Evolutionary conservation across 2,797 vertebrate species (phyloP).

Genomic region (Chanos chanos): DNA sequence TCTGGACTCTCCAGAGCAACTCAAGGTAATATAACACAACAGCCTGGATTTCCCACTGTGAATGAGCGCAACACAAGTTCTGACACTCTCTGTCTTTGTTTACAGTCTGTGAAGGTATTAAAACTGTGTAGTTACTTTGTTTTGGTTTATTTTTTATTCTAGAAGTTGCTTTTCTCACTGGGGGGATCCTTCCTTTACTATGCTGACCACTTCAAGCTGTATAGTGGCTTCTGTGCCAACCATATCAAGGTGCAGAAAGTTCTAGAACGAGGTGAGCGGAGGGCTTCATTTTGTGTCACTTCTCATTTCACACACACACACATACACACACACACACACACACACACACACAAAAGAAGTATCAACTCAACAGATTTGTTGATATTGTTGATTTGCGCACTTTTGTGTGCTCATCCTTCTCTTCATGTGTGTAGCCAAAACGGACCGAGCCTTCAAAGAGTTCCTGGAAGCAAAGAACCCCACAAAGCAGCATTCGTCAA

Average conservation of each 20-base stretch:
- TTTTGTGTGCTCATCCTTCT: background rate
- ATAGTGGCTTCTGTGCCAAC: slow-evolving; percentile 95
- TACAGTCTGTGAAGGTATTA: no score
- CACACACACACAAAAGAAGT: no score
- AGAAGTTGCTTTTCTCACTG: slow-evolving; percentile 89
- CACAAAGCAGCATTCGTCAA: slow-evolving; percentile 92
- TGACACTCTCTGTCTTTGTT: no score
- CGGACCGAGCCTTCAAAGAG: slow-evolving; percentile 84
- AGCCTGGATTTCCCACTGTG: background rate
- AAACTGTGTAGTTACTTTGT: background rate
- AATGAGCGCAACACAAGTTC: no score
- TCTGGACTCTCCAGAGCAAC: slow-evolving; percentile 83
- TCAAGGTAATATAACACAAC: slow-evolving; percentile 68
- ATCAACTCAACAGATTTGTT: no score
- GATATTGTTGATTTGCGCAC: background rate
- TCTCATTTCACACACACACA: no score
- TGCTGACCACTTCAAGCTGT: slow-evolving; percentile 95
- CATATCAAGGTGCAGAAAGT: slow-evolving; percentile 96
- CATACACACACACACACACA: no score
- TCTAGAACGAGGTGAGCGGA: slow-evolving; percentile 89
- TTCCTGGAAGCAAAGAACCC: slow-evolving; percentile 90
- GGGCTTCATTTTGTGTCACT: no score
- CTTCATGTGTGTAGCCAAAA: slow-evolving; percentile 74
- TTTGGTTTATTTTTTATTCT: slow-evolving; percentile 21
- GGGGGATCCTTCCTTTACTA: slow-evolving; percentile 95